phyloP scores from a whole-genome alignment of 2,113 vertebrate species.

The Gavia stellata region DNA sequence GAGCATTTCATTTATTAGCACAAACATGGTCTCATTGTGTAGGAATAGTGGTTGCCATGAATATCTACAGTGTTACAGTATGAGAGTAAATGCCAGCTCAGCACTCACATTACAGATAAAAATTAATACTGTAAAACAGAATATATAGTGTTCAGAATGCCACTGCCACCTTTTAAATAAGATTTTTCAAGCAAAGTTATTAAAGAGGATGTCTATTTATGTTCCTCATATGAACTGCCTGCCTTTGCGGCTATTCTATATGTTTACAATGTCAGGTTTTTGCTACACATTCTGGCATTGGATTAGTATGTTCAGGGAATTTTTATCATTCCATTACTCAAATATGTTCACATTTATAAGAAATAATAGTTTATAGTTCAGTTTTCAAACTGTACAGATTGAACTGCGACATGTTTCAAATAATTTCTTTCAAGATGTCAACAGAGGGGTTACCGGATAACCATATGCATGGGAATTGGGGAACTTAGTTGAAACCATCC shows the following conservation, averaged over 20 bases:
- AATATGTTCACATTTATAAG: not conserved
- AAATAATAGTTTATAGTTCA: not conserved
- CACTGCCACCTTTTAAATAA: not conserved
- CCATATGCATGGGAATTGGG: accelerated
- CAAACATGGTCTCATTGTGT: not conserved
- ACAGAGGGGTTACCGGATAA: not conserved
- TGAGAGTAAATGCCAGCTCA: not conserved
- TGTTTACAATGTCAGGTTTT: not conserved
- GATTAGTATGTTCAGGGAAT: not conserved
- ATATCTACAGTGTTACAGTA: not conserved
- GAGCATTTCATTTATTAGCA: not conserved
- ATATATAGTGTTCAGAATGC: not conserved
- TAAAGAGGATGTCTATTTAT: not conserved
- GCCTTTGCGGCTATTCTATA: not conserved
- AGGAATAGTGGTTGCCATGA: not conserved
- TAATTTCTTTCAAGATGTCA: not conserved
- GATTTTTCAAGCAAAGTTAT: not conserved
- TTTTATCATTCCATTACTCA: not conserved
- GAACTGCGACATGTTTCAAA: not conserved
- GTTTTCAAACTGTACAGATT: not conserved
- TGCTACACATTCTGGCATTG: not conserved
- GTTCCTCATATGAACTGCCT: not conserved
- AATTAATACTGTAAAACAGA: not conserved
- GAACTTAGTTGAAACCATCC: not conserved
- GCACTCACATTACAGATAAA: not conserved